Conservation (phyloP, 2,888 invertebrate genomes). For the Girardia tigrina region DNA sequence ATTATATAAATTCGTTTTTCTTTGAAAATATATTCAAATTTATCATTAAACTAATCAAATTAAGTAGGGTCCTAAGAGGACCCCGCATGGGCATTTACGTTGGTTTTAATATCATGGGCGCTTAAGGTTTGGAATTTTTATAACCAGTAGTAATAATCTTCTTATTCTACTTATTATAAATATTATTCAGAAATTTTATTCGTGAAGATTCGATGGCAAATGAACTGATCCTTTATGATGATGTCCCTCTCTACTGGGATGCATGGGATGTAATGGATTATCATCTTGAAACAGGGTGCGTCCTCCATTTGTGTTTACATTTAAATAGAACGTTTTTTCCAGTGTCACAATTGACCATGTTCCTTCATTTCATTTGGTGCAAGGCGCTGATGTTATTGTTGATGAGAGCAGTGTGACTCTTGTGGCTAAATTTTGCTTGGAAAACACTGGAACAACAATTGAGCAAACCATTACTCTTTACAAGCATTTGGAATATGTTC, state of each 20-base stretch:
- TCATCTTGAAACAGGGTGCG: constrained; percentile 51
- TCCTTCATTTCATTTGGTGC: neutral
- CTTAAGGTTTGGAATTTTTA: too few relatives aligned
- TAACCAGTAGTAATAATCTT: too few relatives aligned
- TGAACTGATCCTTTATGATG: constrained; percentile 52
- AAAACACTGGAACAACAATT: neutral
- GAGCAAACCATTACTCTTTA: neutral
- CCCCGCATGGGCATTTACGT: too few relatives aligned
- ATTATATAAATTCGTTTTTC: too few relatives aligned
- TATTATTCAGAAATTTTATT: neutral
- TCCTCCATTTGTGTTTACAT: neutral
- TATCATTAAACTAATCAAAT: too few relatives aligned
- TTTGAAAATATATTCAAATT: too few relatives aligned
- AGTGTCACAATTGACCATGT: neutral
- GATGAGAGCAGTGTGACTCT: neutral
- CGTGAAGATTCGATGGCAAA: constrained; percentile 40
- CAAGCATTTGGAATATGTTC: neutral
- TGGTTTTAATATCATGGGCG: too few relatives aligned
- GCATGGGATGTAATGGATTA: constrained; percentile 56
- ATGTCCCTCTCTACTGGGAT: constrained; percentile 54
- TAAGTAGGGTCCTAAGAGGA: too few relatives aligned
- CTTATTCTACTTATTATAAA: too few relatives aligned
- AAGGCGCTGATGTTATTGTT: neutral
- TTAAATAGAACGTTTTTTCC: neutral
- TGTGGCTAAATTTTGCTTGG: neutral